These are phyloP conservation scores for Peromyscus polionotus DNA, from an alignment of 2,113 vertebrate genomes.

Conservation along the genomic window DNA sequence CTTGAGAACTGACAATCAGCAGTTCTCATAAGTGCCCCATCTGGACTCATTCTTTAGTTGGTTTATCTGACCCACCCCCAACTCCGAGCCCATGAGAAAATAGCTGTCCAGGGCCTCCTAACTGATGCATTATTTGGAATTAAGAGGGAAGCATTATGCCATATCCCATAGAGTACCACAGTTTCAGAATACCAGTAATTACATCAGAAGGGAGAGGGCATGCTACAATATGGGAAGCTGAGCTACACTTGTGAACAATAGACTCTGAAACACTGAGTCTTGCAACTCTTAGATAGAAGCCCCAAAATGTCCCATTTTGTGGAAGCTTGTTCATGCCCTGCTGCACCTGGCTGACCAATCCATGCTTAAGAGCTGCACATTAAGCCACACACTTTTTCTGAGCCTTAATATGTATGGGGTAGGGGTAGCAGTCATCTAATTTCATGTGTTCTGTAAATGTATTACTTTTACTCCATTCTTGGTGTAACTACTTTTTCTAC, in stretches of 20 bases:
- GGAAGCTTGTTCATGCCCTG: not conserved
- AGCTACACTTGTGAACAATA: not conserved
- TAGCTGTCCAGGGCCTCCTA: not conserved
- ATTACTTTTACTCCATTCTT: not conserved
- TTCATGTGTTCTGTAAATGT: not conserved
- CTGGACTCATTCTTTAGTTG: not conserved
- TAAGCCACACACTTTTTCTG: not conserved
- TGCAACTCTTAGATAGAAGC: not conserved
- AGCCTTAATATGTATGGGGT: not conserved
- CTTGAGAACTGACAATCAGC: not conserved
- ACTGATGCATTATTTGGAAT: not conserved
- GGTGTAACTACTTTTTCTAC: not conserved
- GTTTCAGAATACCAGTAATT: not conserved
- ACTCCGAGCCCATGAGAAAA: not conserved
- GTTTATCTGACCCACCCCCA: not conserved
- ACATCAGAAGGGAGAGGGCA: not conserved
- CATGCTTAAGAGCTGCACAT: not conserved
- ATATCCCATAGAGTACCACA: not conserved
- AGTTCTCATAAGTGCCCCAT: not conserved
- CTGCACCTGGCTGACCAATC: not conserved
- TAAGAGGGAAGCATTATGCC: not conserved
- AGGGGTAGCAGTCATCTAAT: not conserved
- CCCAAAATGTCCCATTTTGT: accelerated
- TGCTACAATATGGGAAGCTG: not conserved
- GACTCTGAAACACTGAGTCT: not conserved